These are phyloP conservation scores for Drosophila nebulosa DNA, from an alignment of 1,140 invertebrate species.

Conservation along the genomic window DNA sequence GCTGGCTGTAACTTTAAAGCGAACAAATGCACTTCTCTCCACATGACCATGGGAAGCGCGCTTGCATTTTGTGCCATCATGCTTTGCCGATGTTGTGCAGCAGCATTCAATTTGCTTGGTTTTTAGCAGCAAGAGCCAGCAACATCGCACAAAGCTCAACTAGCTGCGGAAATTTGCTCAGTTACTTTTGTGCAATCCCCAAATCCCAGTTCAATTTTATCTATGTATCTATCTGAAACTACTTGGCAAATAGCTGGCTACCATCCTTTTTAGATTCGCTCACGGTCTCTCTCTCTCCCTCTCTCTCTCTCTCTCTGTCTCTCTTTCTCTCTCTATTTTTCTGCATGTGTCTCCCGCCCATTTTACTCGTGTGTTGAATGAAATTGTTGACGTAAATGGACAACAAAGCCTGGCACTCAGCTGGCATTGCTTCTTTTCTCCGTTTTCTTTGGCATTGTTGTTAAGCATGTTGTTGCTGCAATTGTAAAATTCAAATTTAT, in stretches of 20 bases:
- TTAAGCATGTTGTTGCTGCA: background rate
- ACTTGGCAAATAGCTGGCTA: slow-evolving; percentile 62
- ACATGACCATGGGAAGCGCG: slow-evolving; percentile 32
- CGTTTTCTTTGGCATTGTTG: slow-evolving; percentile 6
- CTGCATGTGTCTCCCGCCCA: background rate
- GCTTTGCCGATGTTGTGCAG: slow-evolving; percentile 33
- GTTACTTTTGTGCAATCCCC: slow-evolving; percentile 77
- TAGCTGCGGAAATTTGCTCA: slow-evolving; percentile 78
- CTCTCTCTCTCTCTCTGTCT: background rate
- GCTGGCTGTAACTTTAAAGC: slow-evolving; percentile 34
- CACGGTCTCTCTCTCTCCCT: background rate
- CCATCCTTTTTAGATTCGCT: background rate
- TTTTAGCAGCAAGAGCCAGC: slow-evolving; percentile 21
- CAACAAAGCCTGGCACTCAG: slow-evolving; percentile 73
- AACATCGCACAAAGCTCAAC: slow-evolving; percentile 53
- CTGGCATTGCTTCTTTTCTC: slow-evolving; percentile 45
- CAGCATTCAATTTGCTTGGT: slow-evolving; percentile 63
- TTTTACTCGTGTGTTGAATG: slow-evolving; percentile 47
- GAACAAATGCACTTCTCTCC: background rate
- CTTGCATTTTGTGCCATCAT: slow-evolving; percentile 35
- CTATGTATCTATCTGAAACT: slow-evolving; percentile 77
- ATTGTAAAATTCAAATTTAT: background rate
- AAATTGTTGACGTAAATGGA: slow-evolving; percentile 77
- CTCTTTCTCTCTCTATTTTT: background rate
- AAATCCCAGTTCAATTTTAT: slow-evolving; percentile 79